Evolutionary conservation across 53 echinoderm and acorn worm species (phyloP).

Genomic region (Paracentrotus lividus): DNA sequence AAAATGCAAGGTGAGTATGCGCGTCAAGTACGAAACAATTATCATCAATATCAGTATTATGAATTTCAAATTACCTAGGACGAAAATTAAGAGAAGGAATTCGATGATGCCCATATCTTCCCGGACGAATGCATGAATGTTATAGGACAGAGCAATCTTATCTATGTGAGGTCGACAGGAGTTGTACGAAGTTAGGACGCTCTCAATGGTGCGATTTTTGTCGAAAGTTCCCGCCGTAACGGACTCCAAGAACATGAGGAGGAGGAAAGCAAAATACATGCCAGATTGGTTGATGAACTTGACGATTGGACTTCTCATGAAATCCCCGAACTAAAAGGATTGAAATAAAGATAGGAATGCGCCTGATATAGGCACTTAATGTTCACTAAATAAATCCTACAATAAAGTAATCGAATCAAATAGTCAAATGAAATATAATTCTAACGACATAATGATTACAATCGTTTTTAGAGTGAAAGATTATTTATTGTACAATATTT

Average conservation of each 20-base stretch:
- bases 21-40: no score
- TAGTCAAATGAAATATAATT: no score
- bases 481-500: no score
- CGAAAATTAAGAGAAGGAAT: background rate
- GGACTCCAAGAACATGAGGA: constrained; percentile 90
- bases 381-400: no score
- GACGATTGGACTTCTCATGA: constrained; percentile 86
- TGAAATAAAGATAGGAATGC: no score
- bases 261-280: constrained; percentile 81
- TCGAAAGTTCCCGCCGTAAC: constrained; percentile 17
- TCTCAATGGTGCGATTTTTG: background rate
- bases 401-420: no score
- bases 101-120: background rate
- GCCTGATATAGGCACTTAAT: no score
- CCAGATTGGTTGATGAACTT: constrained; percentile 93
- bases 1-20: no score
- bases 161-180: background rate
- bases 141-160: background rate
- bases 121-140: background rate
- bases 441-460: no score
- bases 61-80: background rate
- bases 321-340: constrained; percentile 73
- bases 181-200: background rate
- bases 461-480: no score
- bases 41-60: no score